phyloP scores from a whole-genome alignment of 2,113 vertebrate genomes.

The Thryonomys swinderianus region DNA sequence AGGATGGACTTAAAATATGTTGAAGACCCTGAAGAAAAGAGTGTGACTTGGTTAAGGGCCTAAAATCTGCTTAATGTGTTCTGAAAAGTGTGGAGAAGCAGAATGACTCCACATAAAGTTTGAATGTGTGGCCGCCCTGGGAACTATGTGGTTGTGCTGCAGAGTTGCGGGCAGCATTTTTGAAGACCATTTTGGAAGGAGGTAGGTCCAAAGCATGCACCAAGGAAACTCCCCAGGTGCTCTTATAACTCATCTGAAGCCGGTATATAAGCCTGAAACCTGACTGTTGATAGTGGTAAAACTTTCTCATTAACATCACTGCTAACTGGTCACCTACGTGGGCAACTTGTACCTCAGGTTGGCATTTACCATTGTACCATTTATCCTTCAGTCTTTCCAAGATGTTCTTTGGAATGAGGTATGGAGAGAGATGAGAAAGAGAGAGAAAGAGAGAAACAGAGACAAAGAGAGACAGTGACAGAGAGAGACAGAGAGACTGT shows the following conservation, averaged over 20 bases:
- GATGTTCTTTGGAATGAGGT: constrained; percentile 21
- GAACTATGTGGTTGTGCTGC: background rate
- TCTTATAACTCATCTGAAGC: background rate
- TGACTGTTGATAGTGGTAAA: background rate
- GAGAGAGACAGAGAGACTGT: background rate
- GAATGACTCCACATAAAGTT: background rate
- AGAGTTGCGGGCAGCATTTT: background rate
- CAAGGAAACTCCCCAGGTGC: background rate
- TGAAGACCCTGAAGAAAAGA: background rate
- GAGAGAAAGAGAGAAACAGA: background rate
- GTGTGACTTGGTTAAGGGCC: background rate
- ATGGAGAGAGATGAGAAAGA: background rate
- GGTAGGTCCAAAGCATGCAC: background rate
- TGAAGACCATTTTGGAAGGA: background rate
- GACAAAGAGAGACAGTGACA: too few relatives aligned
- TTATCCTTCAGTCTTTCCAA: background rate
- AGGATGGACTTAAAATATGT: background rate
- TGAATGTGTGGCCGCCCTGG: background rate
- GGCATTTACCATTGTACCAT: background rate
- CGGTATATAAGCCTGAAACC: background rate
- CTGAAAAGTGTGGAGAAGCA: background rate
- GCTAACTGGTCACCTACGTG: background rate
- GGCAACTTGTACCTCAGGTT: background rate
- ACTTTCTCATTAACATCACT: background rate
- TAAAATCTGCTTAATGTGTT: background rate